phyloP scores from a whole-genome alignment of 2,797 vertebrate species.

The Halcyon badia region DNA sequence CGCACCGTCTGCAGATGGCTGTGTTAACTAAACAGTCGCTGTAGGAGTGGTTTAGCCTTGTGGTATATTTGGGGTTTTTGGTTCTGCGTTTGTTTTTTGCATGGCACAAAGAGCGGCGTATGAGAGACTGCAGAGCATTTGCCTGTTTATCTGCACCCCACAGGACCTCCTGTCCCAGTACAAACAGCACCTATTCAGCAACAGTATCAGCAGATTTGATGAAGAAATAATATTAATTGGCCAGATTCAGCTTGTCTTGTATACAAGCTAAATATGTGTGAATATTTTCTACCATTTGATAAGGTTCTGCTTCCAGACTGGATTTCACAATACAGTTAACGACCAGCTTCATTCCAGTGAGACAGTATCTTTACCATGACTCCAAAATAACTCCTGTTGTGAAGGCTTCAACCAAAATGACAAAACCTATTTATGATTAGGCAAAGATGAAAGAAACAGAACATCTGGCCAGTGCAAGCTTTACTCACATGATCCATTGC shows the following conservation, averaged over 20 bases:
- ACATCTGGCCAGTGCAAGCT: neutral
- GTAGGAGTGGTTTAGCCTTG: neutral
- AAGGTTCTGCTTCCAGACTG: neutral
- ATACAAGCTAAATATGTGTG: neutral
- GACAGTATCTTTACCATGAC: neutral
- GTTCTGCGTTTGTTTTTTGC: neutral
- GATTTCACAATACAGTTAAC: neutral
- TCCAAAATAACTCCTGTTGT: neutral
- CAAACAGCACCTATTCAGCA: neutral
- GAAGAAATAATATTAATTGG: neutral
- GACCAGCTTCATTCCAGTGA: neutral
- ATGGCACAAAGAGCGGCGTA: neutral
- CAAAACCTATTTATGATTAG: neutral
- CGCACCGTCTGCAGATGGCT: neutral
- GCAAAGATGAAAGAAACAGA: neutral
- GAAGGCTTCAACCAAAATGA: neutral
- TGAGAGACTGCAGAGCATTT: neutral
- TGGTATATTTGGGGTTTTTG: neutral
- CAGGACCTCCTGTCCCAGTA: neutral
- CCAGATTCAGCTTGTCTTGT: neutral
- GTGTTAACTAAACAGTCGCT: fast-evolving
- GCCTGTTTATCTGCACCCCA: neutral
- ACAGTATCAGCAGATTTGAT: neutral
- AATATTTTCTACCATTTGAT: neutral
- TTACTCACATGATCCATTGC: conserved; percentile 67